Base-by-base conservation (phyloP, 2,888 invertebrate species). In the Phymatocera aterrima region DNA sequence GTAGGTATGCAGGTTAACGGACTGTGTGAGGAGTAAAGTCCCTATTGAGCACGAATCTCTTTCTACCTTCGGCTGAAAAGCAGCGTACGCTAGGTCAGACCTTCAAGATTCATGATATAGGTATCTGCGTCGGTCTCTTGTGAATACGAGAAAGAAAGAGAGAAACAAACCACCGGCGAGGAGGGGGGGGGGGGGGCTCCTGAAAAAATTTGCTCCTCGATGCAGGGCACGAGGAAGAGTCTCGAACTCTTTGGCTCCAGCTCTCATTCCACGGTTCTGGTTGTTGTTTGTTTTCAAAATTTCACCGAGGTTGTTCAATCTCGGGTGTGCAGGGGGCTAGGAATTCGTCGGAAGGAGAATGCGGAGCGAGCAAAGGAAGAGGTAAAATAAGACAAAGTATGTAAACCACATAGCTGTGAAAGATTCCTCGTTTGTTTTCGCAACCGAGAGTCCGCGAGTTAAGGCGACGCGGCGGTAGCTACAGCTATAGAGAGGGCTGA, bases 361-460 rank as follows among this genome's bases (percentile, higher is more conserved):
- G 6, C 31, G 8, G 8, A n/a, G 18, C 51, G 4, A 57, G 65
- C 34, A 34, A 78, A 54, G 75, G 18, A 51, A 51, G 65, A 34
- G 64, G 51, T 28, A 72, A 75, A 61, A 60, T 40, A 61, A 31
- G 37, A 48, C 72, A 51, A 77, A 54, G 72, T 40, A 48, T 43
- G 43, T 28, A 48, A 60, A 68, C 28, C 64, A 28, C 70, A 43
- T 21, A 77, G 34, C 51, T 61, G 10, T n/a, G 37, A 18, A 64
- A 43, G 46, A 51, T 77, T 46, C 64, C 48, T 46, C 31, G 48
- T 77, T 65, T 51, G 12, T 65, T 64, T 82, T 46, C 28, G 24
- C 28, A 28, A 24, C 48, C 21, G 54, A 54, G n/a, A n/a, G n/a
- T n/a, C n/a, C n/a, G n/a, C n/a, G n/a, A n/a, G n/a, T n/a, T n/a